Evolutionary conservation across 2,888 invertebrate genomes (phyloP).

Genomic region (Girardia tigrina): DNA sequence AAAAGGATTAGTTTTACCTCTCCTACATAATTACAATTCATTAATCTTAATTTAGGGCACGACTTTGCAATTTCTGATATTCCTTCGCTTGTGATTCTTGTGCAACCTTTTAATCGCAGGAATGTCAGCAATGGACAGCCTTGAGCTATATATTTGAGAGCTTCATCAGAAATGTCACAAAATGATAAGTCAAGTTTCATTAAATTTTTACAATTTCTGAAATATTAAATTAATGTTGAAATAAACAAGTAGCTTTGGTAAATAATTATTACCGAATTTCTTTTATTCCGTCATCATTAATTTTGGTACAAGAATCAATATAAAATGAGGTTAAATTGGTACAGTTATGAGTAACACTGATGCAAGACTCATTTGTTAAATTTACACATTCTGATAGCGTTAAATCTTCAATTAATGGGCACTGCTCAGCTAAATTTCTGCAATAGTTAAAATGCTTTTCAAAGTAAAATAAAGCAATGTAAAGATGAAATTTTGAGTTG

Average conservation of each 20-base stretch:
- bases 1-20: too few relatives aligned
- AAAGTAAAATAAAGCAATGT: too few relatives aligned
- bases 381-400: constrained; percentile 35
- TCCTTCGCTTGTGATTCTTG: constrained; percentile 34
- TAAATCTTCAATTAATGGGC: constrained; percentile 33
- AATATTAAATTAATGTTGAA: background rate
- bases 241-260: too few relatives aligned
- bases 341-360: constrained; percentile 65
- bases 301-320: constrained; percentile 77
- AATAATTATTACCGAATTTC: constrained; percentile 57
- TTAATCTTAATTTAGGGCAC: constrained; percentile 30
- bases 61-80: constrained; percentile 26
- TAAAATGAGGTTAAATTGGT: constrained; percentile 59
- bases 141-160: constrained; percentile 65
- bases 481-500: too few relatives aligned
- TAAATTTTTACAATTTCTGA: constrained; percentile 28
- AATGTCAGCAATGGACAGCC: constrained; percentile 67
- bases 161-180: constrained; percentile 48
- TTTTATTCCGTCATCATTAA: constrained; percentile 80
- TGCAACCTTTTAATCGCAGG: constrained; percentile 53
- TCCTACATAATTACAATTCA: constrained; percentile 36
- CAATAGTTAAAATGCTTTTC: too few relatives aligned
- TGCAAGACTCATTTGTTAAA: constrained; percentile 35
- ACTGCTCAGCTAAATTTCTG: constrained; percentile 34
- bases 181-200: constrained; percentile 35